phyloP scores from a whole-genome alignment of 2,888 invertebrate genomes.

The Ommatoiulus sabulosus region DNA sequence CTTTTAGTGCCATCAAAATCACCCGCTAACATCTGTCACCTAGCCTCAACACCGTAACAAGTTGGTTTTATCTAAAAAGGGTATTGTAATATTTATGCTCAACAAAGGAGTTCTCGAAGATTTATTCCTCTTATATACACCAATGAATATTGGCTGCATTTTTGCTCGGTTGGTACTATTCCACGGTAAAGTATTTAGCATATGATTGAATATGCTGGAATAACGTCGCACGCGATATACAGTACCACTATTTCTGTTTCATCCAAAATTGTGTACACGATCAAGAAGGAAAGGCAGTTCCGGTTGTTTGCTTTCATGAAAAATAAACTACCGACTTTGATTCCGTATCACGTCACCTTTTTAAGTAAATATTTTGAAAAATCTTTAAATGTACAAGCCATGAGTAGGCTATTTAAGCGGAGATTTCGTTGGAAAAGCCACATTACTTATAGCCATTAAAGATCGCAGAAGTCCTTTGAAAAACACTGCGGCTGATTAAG shows the following conservation, averaged over 20 bases:
- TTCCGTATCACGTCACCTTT: not conserved
- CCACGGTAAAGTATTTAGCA: not conserved
- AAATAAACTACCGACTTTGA: slow-evolving; percentile 15
- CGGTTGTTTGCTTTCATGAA: not conserved
- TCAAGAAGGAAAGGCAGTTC: not conserved
- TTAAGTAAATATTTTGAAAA: not conserved
- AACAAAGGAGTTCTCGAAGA: not conserved
- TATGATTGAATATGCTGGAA: not conserved
- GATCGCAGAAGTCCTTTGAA: not conserved
- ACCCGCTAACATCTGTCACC: slow-evolving; percentile 8
- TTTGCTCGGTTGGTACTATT: not conserved
- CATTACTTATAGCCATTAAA: not conserved
- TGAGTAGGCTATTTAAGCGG: not conserved
- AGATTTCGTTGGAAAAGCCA: not conserved
- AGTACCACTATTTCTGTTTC: not conserved
- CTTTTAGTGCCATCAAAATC: not conserved
- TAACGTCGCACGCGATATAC: not conserved
- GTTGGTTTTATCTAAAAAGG: slow-evolving; percentile 20
- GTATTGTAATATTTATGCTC: not conserved
- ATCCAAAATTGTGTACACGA: not conserved
- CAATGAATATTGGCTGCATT: not conserved
- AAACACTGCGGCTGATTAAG: not conserved
- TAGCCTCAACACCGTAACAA: not conserved
- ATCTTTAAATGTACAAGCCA: not conserved
- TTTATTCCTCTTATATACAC: not conserved